A percentile compares a stretch with the other conserved stretches of the same genome.
Evolutionary conservation across 92 coral and sea anemone species (phyloP).

Genomic region (Porites rus): DNA sequence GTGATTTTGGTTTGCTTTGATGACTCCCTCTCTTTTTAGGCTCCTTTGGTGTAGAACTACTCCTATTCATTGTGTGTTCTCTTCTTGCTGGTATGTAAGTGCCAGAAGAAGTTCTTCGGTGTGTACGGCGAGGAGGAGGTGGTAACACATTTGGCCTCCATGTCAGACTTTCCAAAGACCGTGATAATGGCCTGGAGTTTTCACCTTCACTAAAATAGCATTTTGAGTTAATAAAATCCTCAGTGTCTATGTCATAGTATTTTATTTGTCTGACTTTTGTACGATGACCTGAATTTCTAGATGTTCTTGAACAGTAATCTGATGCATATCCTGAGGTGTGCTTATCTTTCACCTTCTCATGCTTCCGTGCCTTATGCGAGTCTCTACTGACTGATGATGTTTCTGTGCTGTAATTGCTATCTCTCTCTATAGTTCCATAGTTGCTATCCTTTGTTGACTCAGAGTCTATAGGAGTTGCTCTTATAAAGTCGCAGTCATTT

Average conservation of each 20-base stretch:
- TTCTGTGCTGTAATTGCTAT: conserved; percentile 96
- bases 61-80: conserved; percentile 41
- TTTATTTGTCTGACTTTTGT: conserved; percentile 67
- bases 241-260: conserved; percentile 73
- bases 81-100: conserved; percentile 41
- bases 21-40: conserved; percentile 47
- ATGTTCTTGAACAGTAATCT: conserved; percentile 41
- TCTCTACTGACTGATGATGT: conserved; percentile 55
- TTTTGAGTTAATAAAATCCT: conserved; percentile 64
- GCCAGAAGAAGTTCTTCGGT: conserved; percentile 46
- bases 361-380: conserved; percentile 47
- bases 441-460: conserved; percentile 82
- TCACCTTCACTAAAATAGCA: conserved; percentile 53
- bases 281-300: conserved; percentile 49
- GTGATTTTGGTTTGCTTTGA: conserved; percentile 60
- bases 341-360: conserved; percentile 24
- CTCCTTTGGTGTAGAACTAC: conserved; percentile 59
- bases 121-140: conserved; percentile 25
- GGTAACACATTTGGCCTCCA: conserved; percentile 50
- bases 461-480: conserved; percentile 91
- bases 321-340: conserved; percentile 47
- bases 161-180: conserved; percentile 86
- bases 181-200: conserved; percentile 75
- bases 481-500: conserved; percentile 73
- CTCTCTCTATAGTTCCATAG: conserved; percentile 93